Percentiles rank a stretch among this genome's conserved stretches.
Evolutionary conservation across 2,797 vertebrate genomes (phyloP).

Genomic region (Bradypodion ventrale): DNA sequence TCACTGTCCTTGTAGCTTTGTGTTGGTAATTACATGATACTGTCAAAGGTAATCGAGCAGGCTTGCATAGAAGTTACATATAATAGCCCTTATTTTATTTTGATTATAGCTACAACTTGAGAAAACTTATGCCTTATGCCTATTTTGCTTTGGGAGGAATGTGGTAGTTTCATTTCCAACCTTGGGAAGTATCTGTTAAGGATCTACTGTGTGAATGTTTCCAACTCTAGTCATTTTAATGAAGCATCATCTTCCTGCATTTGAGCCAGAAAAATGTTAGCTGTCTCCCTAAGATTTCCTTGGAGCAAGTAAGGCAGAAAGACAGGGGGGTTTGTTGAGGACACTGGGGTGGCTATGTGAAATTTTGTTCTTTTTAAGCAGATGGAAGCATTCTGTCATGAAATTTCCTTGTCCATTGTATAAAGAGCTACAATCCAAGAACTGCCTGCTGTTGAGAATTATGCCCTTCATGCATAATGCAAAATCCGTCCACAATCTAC

Average conservation of each 20-base stretch:
- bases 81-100: background rate
- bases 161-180: background rate
- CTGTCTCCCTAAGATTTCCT: constrained; percentile 30
- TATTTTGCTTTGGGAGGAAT: background rate
- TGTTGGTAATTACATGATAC: background rate
- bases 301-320: background rate
- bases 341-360: constrained; percentile 15
- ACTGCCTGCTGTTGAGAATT: background rate
- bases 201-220: background rate
- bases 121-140: background rate
- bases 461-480: background rate
- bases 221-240: background rate
- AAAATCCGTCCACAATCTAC: background rate
- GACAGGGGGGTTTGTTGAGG: constrained; percentile 8
- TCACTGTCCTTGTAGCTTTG: background rate
- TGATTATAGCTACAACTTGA: background rate
- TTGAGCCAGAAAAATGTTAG: background rate
- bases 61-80: background rate
- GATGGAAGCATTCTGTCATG: too few relatives aligned
- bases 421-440: background rate
- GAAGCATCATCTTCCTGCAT: background rate
- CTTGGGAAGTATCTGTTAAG: background rate
- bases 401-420: background rate
- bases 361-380: too few relatives aligned
- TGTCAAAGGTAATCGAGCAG: background rate